phyloP scores from a whole-genome alignment of 2,888 invertebrate genomes.

The Pterobdella sp. region DNA sequence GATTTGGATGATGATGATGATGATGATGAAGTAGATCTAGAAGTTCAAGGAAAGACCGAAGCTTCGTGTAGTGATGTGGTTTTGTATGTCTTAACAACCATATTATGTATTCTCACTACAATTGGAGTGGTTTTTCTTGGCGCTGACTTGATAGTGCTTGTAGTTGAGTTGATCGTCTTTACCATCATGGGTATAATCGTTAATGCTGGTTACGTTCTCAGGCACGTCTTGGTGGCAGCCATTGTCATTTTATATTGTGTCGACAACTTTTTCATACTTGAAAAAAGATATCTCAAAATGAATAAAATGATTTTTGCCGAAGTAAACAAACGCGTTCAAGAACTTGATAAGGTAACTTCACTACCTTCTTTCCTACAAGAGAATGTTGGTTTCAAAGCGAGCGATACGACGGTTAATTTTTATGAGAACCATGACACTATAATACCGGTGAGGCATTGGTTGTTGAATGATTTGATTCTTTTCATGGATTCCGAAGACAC shows the following conservation, averaged over 20 bases:
- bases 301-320: constrained; percentile 47
- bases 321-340: constrained; percentile 46
- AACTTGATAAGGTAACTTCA: constrained; percentile 37
- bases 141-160: constrained; percentile 36
- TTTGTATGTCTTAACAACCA: constrained; percentile 27
- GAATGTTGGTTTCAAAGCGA: constrained; percentile 40
- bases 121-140: constrained; percentile 37
- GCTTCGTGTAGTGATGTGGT: constrained; percentile 10
- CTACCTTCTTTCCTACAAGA: constrained; percentile 41
- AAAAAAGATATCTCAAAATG: constrained; percentile 47
- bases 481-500: constrained; percentile 48
- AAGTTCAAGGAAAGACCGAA: not conserved
- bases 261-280: constrained; percentile 48
- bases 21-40: not conserved
- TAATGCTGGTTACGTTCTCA: constrained; percentile 46
- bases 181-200: constrained; percentile 51
- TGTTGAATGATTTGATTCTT: constrained; percentile 45
- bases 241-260: constrained; percentile 49
- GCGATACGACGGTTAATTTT: constrained; percentile 38
- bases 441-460: constrained; percentile 41
- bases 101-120: constrained; percentile 34
- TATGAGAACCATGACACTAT: constrained; percentile 38
- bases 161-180: constrained; percentile 37
- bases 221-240: constrained; percentile 46
- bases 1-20: too few relatives aligned